A percentile compares a stretch with the other conserved stretches of the same genome.
phyloP scores from a whole-genome alignment of 2,797 vertebrate genomes.

The Catharus ustulatus region DNA sequence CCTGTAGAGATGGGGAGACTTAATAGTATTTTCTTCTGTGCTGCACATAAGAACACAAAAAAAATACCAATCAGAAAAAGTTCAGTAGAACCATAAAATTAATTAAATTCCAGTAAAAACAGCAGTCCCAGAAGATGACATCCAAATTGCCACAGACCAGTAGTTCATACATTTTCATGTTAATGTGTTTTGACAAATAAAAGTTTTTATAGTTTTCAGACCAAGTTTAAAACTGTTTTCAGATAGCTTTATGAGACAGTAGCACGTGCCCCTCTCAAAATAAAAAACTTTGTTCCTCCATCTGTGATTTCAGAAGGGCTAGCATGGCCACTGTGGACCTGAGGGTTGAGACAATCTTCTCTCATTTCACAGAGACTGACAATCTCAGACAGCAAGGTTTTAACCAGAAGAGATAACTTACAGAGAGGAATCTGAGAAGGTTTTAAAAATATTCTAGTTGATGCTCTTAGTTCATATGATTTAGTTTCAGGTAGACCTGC shows the following conservation, averaged over 20 bases:
- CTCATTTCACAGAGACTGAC: background rate
- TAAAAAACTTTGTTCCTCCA: background rate
- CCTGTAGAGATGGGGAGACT: background rate
- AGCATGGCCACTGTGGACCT: no score
- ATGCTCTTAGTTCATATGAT: background rate
- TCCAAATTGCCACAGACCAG: background rate
- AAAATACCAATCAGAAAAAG: background rate
- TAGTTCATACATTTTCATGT: background rate
- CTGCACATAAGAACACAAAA: accelerated
- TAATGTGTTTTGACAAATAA: background rate
- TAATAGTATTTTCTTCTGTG: background rate
- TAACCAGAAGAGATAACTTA: background rate
- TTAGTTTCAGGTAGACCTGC: background rate
- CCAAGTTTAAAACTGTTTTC: background rate
- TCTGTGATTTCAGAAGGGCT: background rate
- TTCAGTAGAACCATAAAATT: background rate
- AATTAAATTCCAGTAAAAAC: background rate
- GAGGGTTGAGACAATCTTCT: background rate
- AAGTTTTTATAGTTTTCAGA: background rate
- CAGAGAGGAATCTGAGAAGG: background rate
- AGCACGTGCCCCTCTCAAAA: background rate
- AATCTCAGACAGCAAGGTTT: background rate
- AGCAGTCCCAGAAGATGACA: background rate
- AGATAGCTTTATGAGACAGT: background rate
- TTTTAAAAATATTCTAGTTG: background rate